A percentile compares a stretch with the other conserved stretches of the same genome.
phyloP scores from a whole-genome alignment of 2,113 vertebrate genomes.

The Aspidoscelis tigris region DNA sequence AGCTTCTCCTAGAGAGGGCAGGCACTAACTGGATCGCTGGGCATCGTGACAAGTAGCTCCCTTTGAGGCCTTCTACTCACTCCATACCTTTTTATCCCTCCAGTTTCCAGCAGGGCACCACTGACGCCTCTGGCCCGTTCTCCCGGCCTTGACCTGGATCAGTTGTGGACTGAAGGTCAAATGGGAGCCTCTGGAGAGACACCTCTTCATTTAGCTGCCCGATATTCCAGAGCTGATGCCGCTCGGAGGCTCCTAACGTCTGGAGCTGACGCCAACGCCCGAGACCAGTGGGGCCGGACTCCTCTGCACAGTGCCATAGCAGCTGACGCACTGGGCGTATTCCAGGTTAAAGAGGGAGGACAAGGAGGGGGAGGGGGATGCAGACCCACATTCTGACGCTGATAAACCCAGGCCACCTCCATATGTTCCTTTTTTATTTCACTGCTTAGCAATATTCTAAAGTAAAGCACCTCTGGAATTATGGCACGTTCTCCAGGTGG shows the following conservation, averaged over 20 bases:
- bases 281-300: constrained; percentile 66
- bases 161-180: constrained; percentile 64
- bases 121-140: constrained; percentile 69
- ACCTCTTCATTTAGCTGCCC: constrained; percentile 80
- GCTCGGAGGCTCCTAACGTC: constrained; percentile 67
- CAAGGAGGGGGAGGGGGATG: too few species aligned
- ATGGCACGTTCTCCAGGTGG: too few species aligned
- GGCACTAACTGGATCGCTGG: too few species aligned
- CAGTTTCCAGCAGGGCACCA: constrained; percentile 66
- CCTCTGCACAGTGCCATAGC: constrained; percentile 72
- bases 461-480: too few species aligned
- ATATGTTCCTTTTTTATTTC: too few species aligned
- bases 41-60: too few species aligned
- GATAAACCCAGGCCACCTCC: too few species aligned
- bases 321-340: constrained; percentile 70
- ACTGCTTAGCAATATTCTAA: too few species aligned
- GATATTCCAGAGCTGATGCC: constrained; percentile 66
- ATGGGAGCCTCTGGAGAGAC: constrained; percentile 75
- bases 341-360: constrained; percentile 64
- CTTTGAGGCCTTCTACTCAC: not conserved
- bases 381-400: not conserved
- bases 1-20: too few species aligned
- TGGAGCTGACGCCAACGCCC: constrained; percentile 71
- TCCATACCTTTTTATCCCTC: not conserved
- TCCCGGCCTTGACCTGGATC: constrained; percentile 58